Evolutionary conservation across 2,888 invertebrate species (phyloP).

Genomic region (Sthenelais limicola): DNA sequence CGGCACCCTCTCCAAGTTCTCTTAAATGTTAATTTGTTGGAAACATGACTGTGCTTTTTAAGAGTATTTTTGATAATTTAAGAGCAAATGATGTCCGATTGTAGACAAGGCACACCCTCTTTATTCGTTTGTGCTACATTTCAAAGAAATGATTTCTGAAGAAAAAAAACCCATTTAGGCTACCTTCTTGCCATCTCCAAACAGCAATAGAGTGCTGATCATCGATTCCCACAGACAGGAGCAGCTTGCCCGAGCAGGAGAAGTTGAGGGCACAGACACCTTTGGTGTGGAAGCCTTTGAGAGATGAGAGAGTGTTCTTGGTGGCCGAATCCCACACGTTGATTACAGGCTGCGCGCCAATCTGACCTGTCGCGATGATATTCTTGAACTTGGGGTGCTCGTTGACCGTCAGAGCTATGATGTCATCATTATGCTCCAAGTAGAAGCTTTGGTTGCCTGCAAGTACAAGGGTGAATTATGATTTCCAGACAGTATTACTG

Average conservation of each 20-base stretch:
- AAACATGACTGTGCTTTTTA: too few relatives aligned
- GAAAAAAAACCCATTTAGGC: conserved; percentile 11
- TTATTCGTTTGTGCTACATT: too few relatives aligned
- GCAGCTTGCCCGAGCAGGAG: conserved; percentile 70
- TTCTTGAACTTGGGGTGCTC: conserved; percentile 70
- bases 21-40: too few relatives aligned
- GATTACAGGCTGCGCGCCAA: conserved; percentile 68
- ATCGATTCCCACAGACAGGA: conserved; percentile 70
- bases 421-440: conserved; percentile 72
- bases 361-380: conserved; percentile 71
- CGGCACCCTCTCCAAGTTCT: too few relatives aligned
- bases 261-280: conserved; percentile 72
- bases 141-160: too few relatives aligned
- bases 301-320: conserved; percentile 67
- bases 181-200: conserved; percentile 73
- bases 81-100: too few relatives aligned
- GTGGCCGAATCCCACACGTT: conserved; percentile 70
- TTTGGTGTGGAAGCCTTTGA: conserved; percentile 57
- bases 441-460: conserved; percentile 71
- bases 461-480: too few relatives aligned
- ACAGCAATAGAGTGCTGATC: conserved; percentile 67
- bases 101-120: too few relatives aligned
- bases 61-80: too few relatives aligned
- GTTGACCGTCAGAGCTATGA: conserved; percentile 71
- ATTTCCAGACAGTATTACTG: too few relatives aligned